Conservation (phyloP, 2,113 vertebrate species). For the Motacilla tschutschensis region DNA sequence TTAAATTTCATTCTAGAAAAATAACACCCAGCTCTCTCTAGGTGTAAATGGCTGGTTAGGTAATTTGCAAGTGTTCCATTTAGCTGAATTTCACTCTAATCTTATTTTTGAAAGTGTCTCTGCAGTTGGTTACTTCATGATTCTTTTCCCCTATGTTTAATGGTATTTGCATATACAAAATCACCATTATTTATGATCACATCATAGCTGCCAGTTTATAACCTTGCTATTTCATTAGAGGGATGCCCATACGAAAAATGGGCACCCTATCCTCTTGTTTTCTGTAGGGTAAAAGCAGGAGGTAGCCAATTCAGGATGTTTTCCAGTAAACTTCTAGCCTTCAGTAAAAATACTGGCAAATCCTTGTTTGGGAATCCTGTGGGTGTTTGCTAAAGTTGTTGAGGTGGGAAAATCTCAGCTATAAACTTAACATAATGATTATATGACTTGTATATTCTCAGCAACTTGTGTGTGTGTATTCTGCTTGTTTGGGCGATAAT, state of each 20-base stretch:
- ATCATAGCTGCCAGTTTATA: not conserved
- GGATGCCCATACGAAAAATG: not conserved
- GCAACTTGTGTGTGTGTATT: not conserved
- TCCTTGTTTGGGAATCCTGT: not conserved
- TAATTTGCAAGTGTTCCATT: not conserved
- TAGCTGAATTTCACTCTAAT: not conserved
- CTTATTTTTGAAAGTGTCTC: not conserved
- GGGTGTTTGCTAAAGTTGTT: constrained; percentile 15
- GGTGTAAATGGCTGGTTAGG: not conserved
- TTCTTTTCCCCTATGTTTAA: not conserved
- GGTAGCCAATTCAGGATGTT: not conserved
- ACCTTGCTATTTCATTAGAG: not conserved
- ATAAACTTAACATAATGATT: not conserved
- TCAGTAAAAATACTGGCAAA: constrained; percentile 12
- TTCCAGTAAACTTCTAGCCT: not conserved
- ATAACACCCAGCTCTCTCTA: not conserved
- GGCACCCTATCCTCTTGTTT: not conserved
- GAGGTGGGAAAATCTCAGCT: constrained; percentile 29
- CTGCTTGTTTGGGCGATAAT: not conserved
- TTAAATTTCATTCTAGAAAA: not conserved
- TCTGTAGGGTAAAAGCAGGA: not conserved
- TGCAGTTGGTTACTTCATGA: not conserved
- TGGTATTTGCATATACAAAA: not conserved
- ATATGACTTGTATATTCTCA: not conserved
- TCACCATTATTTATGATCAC: not conserved